Evolutionary conservation across 2,888 invertebrate genomes (phyloP).

Genomic region (Synanthedon vespiformis): DNA sequence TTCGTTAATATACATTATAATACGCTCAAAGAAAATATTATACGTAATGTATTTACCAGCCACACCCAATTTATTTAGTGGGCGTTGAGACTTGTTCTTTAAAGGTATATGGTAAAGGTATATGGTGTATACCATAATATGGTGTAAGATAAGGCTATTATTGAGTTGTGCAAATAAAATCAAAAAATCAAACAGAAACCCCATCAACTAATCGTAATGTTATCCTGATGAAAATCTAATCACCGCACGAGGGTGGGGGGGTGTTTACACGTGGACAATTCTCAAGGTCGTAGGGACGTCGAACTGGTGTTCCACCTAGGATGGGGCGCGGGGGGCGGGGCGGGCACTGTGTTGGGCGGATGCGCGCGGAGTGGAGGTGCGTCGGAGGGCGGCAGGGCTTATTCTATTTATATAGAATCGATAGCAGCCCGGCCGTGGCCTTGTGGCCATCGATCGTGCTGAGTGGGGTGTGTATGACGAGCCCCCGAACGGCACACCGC

Average conservation of each 20-base stretch:
- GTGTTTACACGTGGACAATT: conserved; percentile 24
- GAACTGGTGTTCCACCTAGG: conserved; percentile 18
- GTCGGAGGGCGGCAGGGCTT: conserved; percentile 33
- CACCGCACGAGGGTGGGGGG: conserved; percentile 1
- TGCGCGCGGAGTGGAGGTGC: conserved; percentile 12
- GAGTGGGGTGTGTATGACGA: conserved; percentile 39
- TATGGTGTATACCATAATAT: too few species aligned
- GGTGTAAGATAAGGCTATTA: too few species aligned
- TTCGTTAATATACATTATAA: too few species aligned
- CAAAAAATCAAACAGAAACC: neutral
- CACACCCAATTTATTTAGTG: too few species aligned
- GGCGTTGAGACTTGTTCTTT: too few species aligned
- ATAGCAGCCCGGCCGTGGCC: conserved; percentile 61
- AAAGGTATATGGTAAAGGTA: too few species aligned
- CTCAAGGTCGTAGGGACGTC: conserved; percentile 40
- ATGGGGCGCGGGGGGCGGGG: conserved; percentile 8
- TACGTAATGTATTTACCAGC: too few species aligned
- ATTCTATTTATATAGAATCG: conserved; percentile 63
- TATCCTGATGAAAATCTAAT: conserved; percentile 3
- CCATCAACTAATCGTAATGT: neutral
- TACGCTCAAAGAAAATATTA: too few species aligned
- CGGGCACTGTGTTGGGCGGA: conserved; percentile 8
- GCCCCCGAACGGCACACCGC: conserved; percentile 32
- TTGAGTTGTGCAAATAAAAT: neutral
- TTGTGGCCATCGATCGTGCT: conserved; percentile 54